Percentiles rank a stretch among this genome's conserved stretches.
Conservation (phyloP, 2,113 vertebrate species). For the Phylloscopus trochilus region DNA sequence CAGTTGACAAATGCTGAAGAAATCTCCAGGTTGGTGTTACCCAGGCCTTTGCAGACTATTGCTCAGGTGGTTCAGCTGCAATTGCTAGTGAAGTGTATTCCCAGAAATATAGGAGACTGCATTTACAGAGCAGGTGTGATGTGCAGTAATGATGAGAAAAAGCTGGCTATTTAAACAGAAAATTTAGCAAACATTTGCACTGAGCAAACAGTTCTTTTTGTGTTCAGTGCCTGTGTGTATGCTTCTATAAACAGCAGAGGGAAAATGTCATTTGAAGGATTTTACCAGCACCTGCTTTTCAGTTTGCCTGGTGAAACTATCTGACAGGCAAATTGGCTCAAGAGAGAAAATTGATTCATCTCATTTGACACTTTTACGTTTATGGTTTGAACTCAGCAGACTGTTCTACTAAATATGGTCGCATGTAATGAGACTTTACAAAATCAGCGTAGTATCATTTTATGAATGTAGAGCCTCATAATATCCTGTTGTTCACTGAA, state of each 20-base stretch:
- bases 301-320: background rate
- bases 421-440: background rate
- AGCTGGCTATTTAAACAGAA: background rate
- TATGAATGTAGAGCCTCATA: background rate
- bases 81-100: background rate
- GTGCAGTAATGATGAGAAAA: background rate
- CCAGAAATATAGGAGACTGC: background rate
- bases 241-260: background rate
- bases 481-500: background rate
- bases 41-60: background rate
- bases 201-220: background rate
- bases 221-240: background rate
- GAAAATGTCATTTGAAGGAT: background rate
- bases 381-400: background rate
- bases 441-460: background rate
- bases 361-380: background rate
- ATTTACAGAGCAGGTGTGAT: background rate
- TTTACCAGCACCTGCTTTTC: background rate
- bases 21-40: background rate
- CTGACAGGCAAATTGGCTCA: background rate
- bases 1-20: background rate
- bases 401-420: background rate
- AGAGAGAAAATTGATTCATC: background rate
- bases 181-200: background rate
- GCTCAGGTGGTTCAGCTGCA: background rate